Evolutionary conservation across 2,113 vertebrate genomes (phyloP), one percentile per base, ranked within the genome.

Genomic region (Malurus alboscapulatus): DNA sequence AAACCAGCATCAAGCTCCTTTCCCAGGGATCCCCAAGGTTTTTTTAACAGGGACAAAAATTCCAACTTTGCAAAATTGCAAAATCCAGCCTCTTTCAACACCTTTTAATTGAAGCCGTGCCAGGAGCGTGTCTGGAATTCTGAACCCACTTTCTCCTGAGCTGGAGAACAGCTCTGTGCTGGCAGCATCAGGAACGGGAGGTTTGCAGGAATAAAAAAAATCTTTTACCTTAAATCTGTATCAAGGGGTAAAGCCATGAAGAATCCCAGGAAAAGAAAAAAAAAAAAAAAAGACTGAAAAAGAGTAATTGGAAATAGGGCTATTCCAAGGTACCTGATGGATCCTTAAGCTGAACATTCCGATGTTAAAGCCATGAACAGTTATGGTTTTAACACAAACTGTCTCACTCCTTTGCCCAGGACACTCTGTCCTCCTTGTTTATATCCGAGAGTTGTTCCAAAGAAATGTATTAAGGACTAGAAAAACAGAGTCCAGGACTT

Each of bases 381-480:
- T 93, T 54, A 65, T 1, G 29, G 92, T 54, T 95, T 83, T 68
- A 68, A 83, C 74, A 83, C 80, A 91, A 93, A 78, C 54, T 21
- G 72, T 62, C 86, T 83, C 75, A 7, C 79, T 80, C 7, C 85
- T 85, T 0, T 92, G 92, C 88, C 90, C 93, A 96, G 96, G 80
- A 95, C 96, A 96, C 82, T 74, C 82, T 83, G 93, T 96, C 82
- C 94, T 93, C 69, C 84, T 16, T 82, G 63, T 79, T 85, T 68
- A 20, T 38, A 77, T 25, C 82, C 4, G 0, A 92, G 51, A 74
- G 74, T 3, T 55, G 26, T 93, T 94, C 96, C 96, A 96, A 69
- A 91, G 81, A 85, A 74, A 76, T 55, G 72, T 51, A 88, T 57
- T 77, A 69, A 87, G 48, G 42, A 44, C 32, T 32, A 34, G 29